Evolutionary conservation across 2,113 vertebrate genomes (phyloP).

Genomic region (Mesembrinibis cayennensis): DNA sequence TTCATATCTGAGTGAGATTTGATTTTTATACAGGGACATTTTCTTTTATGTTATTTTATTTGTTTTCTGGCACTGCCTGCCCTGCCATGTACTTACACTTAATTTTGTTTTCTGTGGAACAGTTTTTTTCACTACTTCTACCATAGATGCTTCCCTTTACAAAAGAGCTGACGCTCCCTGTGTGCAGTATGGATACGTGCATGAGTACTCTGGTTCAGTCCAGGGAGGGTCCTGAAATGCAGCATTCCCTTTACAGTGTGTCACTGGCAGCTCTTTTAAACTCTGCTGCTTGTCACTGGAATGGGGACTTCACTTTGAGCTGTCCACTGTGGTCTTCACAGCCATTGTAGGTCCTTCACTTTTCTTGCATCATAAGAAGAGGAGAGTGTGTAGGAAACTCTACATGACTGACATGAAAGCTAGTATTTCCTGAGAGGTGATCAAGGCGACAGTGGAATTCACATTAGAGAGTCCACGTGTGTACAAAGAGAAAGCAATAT

Average conservation of each 20-base stretch:
- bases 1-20: background rate
- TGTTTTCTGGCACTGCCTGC: conserved; percentile 2
- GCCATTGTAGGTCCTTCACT: background rate
- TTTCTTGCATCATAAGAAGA: background rate
- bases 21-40: background rate
- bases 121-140: background rate
- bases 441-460: background rate
- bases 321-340: background rate
- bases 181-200: background rate
- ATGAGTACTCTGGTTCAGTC: background rate
- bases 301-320: background rate
- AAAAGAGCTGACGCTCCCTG: background rate
- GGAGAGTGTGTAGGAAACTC: background rate
- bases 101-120: background rate
- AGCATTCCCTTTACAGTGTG: background rate
- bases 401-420: background rate
- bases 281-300: background rate
- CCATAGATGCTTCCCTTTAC: background rate
- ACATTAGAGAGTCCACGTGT: background rate
- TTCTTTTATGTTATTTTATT: background rate
- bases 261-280: background rate
- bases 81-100: background rate
- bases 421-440: background rate
- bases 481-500: background rate
- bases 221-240: background rate